Conservation (phyloP, 2,113 vertebrate species). For the Heptranchias perlo region DNA sequence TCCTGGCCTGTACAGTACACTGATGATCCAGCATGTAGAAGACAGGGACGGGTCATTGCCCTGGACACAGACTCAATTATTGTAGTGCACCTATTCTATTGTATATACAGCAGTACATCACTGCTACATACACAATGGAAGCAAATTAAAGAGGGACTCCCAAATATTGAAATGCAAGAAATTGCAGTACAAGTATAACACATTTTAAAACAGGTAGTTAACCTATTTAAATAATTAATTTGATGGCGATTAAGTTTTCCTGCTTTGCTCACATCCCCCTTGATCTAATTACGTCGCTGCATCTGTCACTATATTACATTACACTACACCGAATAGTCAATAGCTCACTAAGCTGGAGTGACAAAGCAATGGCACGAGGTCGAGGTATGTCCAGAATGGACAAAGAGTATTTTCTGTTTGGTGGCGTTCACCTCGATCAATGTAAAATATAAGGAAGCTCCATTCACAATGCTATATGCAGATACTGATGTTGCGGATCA, state of each 20-base stretch:
- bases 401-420: neutral
- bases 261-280: neutral
- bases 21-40: neutral
- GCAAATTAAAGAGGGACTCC: neutral
- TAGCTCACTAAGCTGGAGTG: neutral
- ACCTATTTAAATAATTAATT: constrained; percentile 32
- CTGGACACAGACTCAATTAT: neutral
- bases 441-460: neutral
- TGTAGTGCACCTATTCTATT: neutral
- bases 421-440: neutral
- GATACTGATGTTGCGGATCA: neutral
- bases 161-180: neutral
- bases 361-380: neutral
- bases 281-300: neutral
- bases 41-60: neutral
- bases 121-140: neutral
- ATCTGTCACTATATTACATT: constrained; percentile 13
- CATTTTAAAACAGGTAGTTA: neutral
- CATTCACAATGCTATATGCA: neutral
- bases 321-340: neutral
- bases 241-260: neutral
- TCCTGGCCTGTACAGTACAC: neutral
- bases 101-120: neutral
- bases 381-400: neutral
- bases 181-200: neutral